These are phyloP conservation scores for Melinopterus prodromus DNA, from an alignment of 2,888 invertebrate genomes.

Conservation along the genomic window DNA sequence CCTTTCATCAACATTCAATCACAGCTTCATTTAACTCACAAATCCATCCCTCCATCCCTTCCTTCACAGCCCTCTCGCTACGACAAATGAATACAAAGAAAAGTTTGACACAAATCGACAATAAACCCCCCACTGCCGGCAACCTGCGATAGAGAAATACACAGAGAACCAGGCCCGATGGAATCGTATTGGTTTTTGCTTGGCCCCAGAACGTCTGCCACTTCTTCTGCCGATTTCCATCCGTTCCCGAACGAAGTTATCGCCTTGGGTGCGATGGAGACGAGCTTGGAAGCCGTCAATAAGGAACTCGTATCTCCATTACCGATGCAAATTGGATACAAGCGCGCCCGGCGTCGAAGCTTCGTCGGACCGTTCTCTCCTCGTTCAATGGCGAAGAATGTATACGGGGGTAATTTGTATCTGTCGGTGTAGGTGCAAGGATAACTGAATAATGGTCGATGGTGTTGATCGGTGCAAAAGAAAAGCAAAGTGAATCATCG, in stretches of 20 bases:
- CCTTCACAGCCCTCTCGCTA: no score
- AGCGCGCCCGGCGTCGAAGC: background rate
- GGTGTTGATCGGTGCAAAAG: background rate
- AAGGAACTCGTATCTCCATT: constrained; percentile 25
- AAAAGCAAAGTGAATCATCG: background rate
- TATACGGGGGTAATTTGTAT: background rate
- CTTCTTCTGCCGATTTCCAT: constrained; percentile 8
- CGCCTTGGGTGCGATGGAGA: constrained; percentile 7
- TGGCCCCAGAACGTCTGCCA: constrained; percentile 15
- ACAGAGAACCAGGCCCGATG: background rate
- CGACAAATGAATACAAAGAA: background rate
- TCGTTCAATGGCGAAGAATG: background rate
- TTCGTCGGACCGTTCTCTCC: background rate
- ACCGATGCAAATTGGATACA: constrained; percentile 26
- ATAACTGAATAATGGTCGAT: background rate
- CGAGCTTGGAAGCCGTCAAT: constrained; percentile 11
- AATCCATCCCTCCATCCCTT: background rate
- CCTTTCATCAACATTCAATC: background rate
- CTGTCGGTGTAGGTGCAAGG: background rate
- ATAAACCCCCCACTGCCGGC: background rate
- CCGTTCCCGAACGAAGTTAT: constrained; percentile 8
- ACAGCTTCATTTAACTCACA: background rate
- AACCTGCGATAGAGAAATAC: background rate
- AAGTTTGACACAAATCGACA: background rate
- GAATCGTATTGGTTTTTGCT: constrained; percentile 17